These are phyloP conservation scores for Cerastis leucographa DNA, from an alignment of 2,888 invertebrate species.

Conservation along the genomic window DNA sequence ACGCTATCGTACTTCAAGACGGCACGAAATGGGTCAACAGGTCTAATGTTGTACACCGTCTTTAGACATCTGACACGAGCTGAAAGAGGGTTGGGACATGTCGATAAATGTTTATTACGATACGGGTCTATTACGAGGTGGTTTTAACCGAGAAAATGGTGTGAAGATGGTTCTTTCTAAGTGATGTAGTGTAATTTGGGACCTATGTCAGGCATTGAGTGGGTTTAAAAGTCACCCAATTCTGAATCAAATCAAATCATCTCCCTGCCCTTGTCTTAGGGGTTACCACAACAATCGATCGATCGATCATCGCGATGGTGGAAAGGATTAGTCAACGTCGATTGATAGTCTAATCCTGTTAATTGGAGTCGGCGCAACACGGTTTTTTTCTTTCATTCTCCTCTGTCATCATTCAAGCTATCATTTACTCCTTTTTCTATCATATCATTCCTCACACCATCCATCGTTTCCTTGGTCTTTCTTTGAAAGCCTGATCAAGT, in stretches of 20 bases:
- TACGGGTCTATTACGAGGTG: conserved; percentile 24
- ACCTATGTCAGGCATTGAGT: background rate
- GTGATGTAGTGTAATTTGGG: background rate
- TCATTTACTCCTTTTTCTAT: too few relatives aligned
- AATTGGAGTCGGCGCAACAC: too few relatives aligned
- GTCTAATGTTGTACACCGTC: conserved; percentile 57
- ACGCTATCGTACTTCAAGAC: conserved; percentile 28
- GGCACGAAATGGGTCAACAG: conserved; percentile 56
- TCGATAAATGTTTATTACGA: conserved; percentile 58
- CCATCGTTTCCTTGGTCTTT: too few relatives aligned
- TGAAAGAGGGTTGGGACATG: conserved; percentile 48
- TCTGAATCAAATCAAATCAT: background rate
- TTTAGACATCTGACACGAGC: conserved; percentile 55
- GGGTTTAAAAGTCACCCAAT: background rate
- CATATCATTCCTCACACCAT: too few relatives aligned
- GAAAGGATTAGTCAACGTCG: too few relatives aligned
- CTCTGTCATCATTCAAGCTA: too few relatives aligned
- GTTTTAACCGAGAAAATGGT: conserved; percentile 12
- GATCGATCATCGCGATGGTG: too few relatives aligned
- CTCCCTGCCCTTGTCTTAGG: too few relatives aligned
- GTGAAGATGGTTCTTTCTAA: background rate
- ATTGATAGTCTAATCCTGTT: too few relatives aligned
- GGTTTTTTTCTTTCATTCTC: too few relatives aligned
- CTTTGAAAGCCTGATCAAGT: background rate
- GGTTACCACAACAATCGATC: too few relatives aligned